Evolutionary conservation across 2,888 invertebrate species (phyloP).

Genomic region (Mamestra brassicae): DNA sequence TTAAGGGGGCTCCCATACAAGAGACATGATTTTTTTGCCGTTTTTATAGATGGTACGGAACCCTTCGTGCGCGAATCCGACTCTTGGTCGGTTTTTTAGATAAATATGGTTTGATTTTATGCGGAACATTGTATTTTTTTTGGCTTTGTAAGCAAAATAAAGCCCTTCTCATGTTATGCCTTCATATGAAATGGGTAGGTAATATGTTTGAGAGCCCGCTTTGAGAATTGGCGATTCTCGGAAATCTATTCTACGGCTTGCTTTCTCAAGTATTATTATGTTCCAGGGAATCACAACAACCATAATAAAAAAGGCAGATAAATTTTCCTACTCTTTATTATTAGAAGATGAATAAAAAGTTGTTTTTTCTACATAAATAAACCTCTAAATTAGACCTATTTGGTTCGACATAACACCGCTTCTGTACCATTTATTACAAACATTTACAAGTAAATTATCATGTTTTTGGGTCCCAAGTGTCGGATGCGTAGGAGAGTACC

Average conservation of each 20-base stretch:
- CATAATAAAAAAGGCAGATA: not conserved
- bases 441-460: conserved; percentile 61
- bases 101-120: not conserved
- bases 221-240: not conserved
- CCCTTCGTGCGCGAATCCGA: too few species aligned
- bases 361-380: conserved; percentile 5
- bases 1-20: too few species aligned
- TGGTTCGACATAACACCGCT: conserved; percentile 9
- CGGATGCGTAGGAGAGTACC: conserved; percentile 54
- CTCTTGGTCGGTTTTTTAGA: too few species aligned
- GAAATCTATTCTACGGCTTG: not conserved
- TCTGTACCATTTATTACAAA: conserved; percentile 34
- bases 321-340: too few species aligned
- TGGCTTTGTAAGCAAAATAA: not conserved
- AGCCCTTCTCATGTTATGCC: not conserved
- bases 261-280: not conserved
- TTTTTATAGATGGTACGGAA: too few species aligned
- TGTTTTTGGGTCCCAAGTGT: conserved; percentile 52
- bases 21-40: too few species aligned
- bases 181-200: too few species aligned
- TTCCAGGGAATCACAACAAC: not conserved
- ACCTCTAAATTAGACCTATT: conserved; percentile 5
- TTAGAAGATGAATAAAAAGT: too few species aligned
- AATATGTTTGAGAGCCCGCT: not conserved
- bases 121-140: not conserved